Conservation (phyloP, 2,797 vertebrate genomes). For the Synanceia verrucosa region DNA sequence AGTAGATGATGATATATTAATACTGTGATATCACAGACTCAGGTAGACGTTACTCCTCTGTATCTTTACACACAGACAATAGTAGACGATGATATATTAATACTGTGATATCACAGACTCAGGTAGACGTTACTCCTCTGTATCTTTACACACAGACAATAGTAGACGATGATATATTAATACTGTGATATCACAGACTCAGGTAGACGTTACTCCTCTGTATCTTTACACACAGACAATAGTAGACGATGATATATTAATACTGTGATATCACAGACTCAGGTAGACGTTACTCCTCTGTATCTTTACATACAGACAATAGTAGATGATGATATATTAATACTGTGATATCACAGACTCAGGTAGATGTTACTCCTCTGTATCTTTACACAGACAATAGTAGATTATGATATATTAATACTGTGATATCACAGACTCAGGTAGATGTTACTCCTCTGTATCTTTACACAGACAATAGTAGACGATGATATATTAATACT, state of each 20-base stretch:
- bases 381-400: not conserved
- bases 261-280: too few relatives aligned
- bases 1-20: not conserved
- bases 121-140: not conserved
- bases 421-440: too few relatives aligned
- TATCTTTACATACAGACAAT: not conserved
- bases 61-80: not conserved
- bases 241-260: not conserved
- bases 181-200: too few relatives aligned
- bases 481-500: too few relatives aligned
- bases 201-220: not conserved
- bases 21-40: too few relatives aligned
- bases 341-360: too few relatives aligned
- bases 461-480: not conserved
- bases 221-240: not conserved
- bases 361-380: not conserved
- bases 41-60: not conserved
- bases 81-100: not conserved
- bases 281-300: not conserved
- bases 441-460: not conserved
- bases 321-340: not conserved
- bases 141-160: not conserved
- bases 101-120: too few relatives aligned
- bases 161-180: not conserved
- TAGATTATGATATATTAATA: too few relatives aligned